Percentiles rank a stretch among this genome's conserved stretches.
Evolutionary conservation across 2,113 vertebrate species (phyloP).

Genomic region (Oryzias javanicus): DNA sequence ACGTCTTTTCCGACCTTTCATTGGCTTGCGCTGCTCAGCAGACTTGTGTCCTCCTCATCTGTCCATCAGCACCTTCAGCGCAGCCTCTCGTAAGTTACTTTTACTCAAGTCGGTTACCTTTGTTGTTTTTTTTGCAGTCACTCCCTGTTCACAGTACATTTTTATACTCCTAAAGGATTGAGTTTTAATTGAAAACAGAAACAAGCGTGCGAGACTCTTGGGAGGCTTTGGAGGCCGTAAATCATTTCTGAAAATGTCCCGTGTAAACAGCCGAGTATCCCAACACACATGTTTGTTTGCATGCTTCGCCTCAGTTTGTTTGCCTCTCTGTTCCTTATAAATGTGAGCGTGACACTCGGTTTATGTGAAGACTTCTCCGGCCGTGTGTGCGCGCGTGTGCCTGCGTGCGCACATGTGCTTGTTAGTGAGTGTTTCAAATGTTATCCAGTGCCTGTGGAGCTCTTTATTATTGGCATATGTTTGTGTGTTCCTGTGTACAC

Average conservation of each 20-base stretch:
- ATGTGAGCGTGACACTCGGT: slow-evolving; percentile 36
- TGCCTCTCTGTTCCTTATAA: slow-evolving; percentile 38
- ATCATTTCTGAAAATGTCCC: slow-evolving; percentile 37
- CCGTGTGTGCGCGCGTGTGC: slow-evolving; percentile 47
- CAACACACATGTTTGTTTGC: slow-evolving; percentile 38
- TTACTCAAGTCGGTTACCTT: slow-evolving; percentile 13
- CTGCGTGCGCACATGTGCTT: slow-evolving; percentile 57
- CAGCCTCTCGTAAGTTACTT: slow-evolving; percentile 68
- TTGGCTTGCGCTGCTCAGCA: slow-evolving; percentile 50
- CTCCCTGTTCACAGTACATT: slow-evolving; percentile 28
- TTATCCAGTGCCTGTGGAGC: slow-evolving; percentile 63
- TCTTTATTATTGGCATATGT: slow-evolving; percentile 74
- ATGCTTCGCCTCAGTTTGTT: slow-evolving; percentile 35
- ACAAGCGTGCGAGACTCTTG: slow-evolving; percentile 35
- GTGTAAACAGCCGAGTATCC: slow-evolving; percentile 44
- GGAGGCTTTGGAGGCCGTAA: slow-evolving; percentile 30
- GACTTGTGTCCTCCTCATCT: slow-evolving; percentile 37
- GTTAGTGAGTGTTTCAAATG: slow-evolving; percentile 69
- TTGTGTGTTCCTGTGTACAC: slow-evolving; percentile 49
- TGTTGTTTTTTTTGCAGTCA: slow-evolving; percentile 17
- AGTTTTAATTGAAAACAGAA: slow-evolving; percentile 70
- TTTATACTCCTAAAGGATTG: slow-evolving; percentile 29
- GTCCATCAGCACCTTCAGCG: slow-evolving; percentile 30
- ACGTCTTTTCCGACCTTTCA: slow-evolving; percentile 56
- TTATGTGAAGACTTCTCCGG: slow-evolving; percentile 49